Percentiles rank a stretch among this genome's conserved stretches.
Evolutionary conservation across 2,797 vertebrate species (phyloP).

Genomic region (Botia kubotai): DNA sequence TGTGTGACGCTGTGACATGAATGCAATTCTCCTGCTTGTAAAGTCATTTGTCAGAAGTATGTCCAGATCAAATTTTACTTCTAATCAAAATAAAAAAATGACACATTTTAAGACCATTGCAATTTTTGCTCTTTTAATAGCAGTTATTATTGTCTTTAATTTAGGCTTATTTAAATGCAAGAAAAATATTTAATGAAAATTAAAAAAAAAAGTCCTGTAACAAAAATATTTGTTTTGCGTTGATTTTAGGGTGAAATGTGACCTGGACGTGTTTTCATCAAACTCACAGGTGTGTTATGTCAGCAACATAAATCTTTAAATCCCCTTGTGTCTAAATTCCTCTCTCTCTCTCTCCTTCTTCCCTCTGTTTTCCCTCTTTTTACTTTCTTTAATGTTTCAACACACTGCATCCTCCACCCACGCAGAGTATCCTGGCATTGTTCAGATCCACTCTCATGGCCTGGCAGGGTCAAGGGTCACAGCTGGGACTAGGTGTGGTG

Average conservation of each 20-base stretch:
- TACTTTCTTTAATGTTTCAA: background rate
- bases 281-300: background rate
- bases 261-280: background rate
- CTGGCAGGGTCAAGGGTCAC: conserved; percentile 28
- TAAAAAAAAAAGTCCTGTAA: no score
- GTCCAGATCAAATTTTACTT: no score
- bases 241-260: background rate
- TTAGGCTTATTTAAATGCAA: no score
- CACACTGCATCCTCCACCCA: background rate
- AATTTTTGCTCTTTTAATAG: no score
- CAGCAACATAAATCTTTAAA: background rate
- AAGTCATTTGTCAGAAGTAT: no score
- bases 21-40: no score
- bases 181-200: no score
- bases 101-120: no score
- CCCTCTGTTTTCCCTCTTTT: background rate
- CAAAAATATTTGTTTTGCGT: background rate
- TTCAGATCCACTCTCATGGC: background rate
- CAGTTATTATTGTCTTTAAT: no score
- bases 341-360: background rate
- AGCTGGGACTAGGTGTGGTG: conserved; percentile 33
- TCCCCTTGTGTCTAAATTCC: background rate
- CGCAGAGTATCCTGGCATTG: conserved; percentile 28
- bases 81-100: no score
- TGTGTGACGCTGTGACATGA: background rate